phyloP scores from a whole-genome alignment of 2,888 invertebrate genomes.

The Brachypalpus laphriformis region DNA sequence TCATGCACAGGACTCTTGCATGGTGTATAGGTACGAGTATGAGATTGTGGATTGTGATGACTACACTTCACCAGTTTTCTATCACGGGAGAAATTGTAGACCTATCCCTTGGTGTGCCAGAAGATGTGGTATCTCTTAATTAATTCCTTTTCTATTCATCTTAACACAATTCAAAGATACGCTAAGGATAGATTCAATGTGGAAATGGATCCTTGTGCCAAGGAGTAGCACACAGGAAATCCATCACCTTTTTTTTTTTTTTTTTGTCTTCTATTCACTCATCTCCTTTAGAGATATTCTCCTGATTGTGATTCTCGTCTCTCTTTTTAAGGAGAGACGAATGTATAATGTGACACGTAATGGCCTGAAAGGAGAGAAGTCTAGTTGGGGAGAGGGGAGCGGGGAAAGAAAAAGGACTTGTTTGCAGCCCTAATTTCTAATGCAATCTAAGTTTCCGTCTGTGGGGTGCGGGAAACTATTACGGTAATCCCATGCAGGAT shows the following conservation, averaged over 20 bases:
- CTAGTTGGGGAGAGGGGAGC: background rate
- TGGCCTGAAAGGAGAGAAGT: background rate
- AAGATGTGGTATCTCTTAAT: constrained; percentile 48
- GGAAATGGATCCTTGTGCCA: constrained; percentile 1
- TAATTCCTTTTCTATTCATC: constrained; percentile 41
- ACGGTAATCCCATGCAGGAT: constrained; percentile 49
- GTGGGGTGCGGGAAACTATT: constrained; percentile 7
- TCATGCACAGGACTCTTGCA: constrained; percentile 21
- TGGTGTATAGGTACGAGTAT: constrained; percentile 1
- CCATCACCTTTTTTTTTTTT: background rate
- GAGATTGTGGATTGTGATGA: constrained; percentile 38
- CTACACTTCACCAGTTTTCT: constrained; percentile 17
- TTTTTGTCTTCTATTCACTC: background rate
- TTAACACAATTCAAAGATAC: constrained; percentile 36
- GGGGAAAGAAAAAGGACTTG: no score
- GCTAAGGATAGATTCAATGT: constrained; percentile 11
- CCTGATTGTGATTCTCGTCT: constrained; percentile 2
- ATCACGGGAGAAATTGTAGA: constrained; percentile 15
- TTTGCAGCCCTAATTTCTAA: constrained; percentile 47
- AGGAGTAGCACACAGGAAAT: background rate
- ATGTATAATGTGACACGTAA: constrained; percentile 64
- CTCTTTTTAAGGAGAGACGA: constrained; percentile 11
- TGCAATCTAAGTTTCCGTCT: constrained; percentile 37
- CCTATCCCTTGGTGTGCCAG: background rate
- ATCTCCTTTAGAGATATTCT: constrained; percentile 4